A percentile compares a stretch with the other conserved stretches of the same genome.
phyloP scores from a whole-genome alignment of 35 echinoderm and acorn worm species.

The Acanthaster planci region DNA sequence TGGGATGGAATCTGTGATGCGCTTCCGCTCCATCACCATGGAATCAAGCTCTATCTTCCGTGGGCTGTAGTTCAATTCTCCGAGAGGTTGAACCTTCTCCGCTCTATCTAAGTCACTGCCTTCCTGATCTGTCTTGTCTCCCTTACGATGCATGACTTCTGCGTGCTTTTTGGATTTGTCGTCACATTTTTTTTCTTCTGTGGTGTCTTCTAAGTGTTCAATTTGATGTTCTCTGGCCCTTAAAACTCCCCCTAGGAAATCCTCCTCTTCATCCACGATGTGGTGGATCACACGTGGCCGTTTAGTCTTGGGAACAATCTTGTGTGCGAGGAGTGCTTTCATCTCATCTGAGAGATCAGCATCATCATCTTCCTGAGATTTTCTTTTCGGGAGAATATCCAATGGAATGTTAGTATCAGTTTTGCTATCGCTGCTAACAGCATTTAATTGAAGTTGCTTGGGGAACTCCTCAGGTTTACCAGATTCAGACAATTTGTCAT shows the following conservation, averaged over 20 bases:
- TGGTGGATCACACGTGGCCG: neutral
- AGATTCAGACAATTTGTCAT: too few species aligned
- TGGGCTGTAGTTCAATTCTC: neutral
- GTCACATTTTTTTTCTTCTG: neutral
- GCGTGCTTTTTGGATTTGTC: neutral
- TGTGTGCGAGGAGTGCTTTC: neutral
- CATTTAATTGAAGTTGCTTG: too few species aligned
- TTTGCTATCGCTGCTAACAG: too few species aligned
- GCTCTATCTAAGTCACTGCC: neutral
- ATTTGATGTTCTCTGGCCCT: constrained; percentile 13
- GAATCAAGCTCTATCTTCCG: neutral
- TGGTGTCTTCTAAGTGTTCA: neutral
- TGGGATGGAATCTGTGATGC: neutral
- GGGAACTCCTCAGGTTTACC: too few species aligned
- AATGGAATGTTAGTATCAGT: too few species aligned
- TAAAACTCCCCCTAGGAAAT: neutral
- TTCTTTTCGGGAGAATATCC: too few species aligned
- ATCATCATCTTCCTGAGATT: neutral
- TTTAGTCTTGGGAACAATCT: neutral
- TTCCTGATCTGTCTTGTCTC: constrained; percentile 6
- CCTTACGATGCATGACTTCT: neutral
- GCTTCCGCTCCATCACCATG: neutral
- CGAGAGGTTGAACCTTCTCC: neutral
- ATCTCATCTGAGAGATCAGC: neutral
- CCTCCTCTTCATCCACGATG: neutral